Percentiles rank a stretch among this genome's conserved stretches.
Evolutionary conservation across 2,888 invertebrate species (phyloP).

Genomic region (Drosophila rellima): DNA sequence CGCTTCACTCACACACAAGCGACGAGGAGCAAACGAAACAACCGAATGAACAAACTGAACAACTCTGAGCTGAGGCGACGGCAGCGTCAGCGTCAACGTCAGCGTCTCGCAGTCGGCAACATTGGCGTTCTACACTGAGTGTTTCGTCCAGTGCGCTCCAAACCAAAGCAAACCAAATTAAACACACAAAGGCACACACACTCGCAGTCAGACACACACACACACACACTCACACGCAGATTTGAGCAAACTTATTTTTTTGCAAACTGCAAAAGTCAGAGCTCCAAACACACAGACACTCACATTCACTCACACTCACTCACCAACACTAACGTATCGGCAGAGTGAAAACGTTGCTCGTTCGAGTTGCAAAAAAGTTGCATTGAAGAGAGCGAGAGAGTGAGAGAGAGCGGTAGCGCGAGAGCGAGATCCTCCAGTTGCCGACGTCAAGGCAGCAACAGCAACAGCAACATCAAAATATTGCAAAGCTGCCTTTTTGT

Average conservation of each 20-base stretch:
- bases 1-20: constrained; percentile 78
- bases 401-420: constrained; percentile 2
- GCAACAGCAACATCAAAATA: constrained; percentile 29
- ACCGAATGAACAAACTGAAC: constrained; percentile 79
- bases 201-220: constrained; percentile 34
- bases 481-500: constrained; percentile 38
- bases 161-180: constrained; percentile 76
- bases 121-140: constrained; percentile 37
- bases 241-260: constrained; percentile 36
- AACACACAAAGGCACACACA: constrained; percentile 43
- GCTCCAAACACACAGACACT: constrained; percentile 38
- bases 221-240: constrained; percentile 14
- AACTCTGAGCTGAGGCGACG: constrained; percentile 57
- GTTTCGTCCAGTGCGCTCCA: constrained; percentile 68
- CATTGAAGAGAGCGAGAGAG: constrained; percentile 28
- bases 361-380: constrained; percentile 40
- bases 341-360: constrained; percentile 52
- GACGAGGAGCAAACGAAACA: constrained; percentile 83
- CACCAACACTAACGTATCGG: constrained; percentile 10
- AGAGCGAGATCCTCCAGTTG: constrained; percentile 63
- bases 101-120: constrained; percentile 35
- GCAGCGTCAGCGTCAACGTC: constrained; percentile 23
- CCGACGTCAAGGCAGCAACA: constrained; percentile 12
- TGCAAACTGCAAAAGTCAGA: constrained; percentile 62
- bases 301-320: constrained; percentile 16